Evolutionary conservation across 2,113 vertebrate genomes (phyloP).

Genomic region (Setophaga petechia): DNA sequence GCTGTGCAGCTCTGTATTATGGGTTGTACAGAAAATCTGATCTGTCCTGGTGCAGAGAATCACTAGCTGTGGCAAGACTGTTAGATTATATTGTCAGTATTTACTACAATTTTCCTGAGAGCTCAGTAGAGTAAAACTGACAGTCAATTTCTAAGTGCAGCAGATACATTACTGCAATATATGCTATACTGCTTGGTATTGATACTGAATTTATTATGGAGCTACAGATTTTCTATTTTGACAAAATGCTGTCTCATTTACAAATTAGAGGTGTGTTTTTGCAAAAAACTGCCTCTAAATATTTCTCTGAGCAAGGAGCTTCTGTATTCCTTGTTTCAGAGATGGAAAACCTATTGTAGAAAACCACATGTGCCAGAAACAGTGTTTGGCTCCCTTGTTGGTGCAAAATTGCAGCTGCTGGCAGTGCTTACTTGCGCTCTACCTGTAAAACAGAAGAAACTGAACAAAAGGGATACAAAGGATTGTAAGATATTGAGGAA

Average conservation of each 20-base stretch:
- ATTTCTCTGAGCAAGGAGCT: background rate
- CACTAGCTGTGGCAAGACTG: background rate
- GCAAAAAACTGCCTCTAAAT: background rate
- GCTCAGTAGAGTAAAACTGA: background rate
- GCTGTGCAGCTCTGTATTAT: background rate
- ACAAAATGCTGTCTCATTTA: background rate
- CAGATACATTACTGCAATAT: background rate
- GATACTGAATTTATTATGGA: background rate
- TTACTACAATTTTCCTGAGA: background rate
- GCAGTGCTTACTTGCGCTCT: background rate
- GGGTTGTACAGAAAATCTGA: background rate
- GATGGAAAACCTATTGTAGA: background rate
- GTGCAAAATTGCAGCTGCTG: background rate
- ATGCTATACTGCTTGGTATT: background rate
- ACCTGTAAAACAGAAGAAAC: background rate
- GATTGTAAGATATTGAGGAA: background rate
- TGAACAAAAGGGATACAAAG: background rate
- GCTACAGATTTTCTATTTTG: background rate
- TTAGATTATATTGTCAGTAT: background rate
- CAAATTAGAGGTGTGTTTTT: background rate
- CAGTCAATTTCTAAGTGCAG: background rate
- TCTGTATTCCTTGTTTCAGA: background rate
- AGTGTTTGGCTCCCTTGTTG: background rate
- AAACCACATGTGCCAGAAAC: background rate
- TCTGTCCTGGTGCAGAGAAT: background rate